Evolutionary conservation across 2,888 invertebrate genomes (phyloP), one percentile per base, ranked within the genome.

Genomic region (Drosophila borealis): DNA sequence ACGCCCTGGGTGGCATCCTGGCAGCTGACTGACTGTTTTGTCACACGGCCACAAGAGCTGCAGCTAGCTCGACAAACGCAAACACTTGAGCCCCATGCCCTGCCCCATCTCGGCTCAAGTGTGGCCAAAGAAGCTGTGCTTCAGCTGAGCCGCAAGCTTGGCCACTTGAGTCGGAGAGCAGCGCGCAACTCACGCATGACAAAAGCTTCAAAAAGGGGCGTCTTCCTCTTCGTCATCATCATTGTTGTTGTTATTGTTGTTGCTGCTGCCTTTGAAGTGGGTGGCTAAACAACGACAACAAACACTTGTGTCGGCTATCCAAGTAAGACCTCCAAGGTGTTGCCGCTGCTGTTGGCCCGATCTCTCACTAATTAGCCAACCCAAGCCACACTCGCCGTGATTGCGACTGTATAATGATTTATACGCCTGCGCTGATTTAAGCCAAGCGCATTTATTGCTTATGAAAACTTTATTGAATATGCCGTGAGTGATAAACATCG

Each of bases 131-230:
- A 74, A 82, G 86, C 86, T 78, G 82, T 65, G 73, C 82, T 80
- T 77, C 60, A 45, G 69, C 56, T 69, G 59, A 70, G 70, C 51
- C 54, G 42, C 71, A 41, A 60, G 61, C 71, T 60, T 66, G 72
- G 45, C 57, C 81, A 83, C 86, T 86, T 79, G 71, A 86, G 71
- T n/a, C 60, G 10, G 17, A 56, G 29, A 55, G 70, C 49, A 11
- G 41, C 37, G 55, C 41, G 50, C 69, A 63, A 46, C 68, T 74
- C 73, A 84, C 78, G 80, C 74, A 80, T 82, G 74, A 82, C 81
- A 85, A 78, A 87, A 84, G 80, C 83, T 70, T 70, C 45, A 70
- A 72, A 71, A 77, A 83, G 72, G 84, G 87, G 75, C 76, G 71
- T 70, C 71, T 51, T 55, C 75, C 61, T 80, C 78, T 64, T 79